Percentiles rank a stretch among this genome's conserved stretches.
Conservation (phyloP, 2,113 vertebrate genomes). For the Salvator merianae region DNA sequence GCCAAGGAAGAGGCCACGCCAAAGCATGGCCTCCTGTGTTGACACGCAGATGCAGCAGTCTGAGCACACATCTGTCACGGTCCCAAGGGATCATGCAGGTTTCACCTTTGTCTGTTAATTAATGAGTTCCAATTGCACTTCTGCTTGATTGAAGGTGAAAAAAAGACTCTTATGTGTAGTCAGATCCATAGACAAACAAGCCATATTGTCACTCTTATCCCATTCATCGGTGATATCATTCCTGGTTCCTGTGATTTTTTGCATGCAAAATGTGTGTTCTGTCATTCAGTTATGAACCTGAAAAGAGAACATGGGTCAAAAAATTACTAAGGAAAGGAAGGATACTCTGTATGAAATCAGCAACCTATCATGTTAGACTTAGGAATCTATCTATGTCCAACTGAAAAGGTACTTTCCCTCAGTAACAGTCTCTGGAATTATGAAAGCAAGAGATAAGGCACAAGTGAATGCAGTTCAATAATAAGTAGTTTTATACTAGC, state of each 20-base stretch:
- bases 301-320: background rate
- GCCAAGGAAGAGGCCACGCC: too few species aligned
- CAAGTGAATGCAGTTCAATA: slow-evolving; percentile 9
- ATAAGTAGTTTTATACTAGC: background rate
- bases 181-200: too few species aligned
- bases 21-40: too few species aligned
- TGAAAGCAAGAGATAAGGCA: background rate
- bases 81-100: too few species aligned
- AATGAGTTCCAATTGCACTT: background rate
- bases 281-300: background rate
- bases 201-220: too few species aligned
- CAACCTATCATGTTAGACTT: background rate
- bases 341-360: background rate
- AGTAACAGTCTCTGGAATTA: background rate
- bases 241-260: background rate
- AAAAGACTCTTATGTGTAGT: background rate
- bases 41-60: too few species aligned
- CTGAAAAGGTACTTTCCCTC: background rate
- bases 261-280: background rate
- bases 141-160: background rate
- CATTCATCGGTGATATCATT: too few species aligned
- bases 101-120: too few species aligned
- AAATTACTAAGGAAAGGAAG: background rate
- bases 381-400: background rate
- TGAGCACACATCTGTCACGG: too few species aligned